These are phyloP conservation scores for Caloenas nicobarica DNA, from an alignment of 2,113 vertebrate genomes.

Conservation along the genomic window DNA sequence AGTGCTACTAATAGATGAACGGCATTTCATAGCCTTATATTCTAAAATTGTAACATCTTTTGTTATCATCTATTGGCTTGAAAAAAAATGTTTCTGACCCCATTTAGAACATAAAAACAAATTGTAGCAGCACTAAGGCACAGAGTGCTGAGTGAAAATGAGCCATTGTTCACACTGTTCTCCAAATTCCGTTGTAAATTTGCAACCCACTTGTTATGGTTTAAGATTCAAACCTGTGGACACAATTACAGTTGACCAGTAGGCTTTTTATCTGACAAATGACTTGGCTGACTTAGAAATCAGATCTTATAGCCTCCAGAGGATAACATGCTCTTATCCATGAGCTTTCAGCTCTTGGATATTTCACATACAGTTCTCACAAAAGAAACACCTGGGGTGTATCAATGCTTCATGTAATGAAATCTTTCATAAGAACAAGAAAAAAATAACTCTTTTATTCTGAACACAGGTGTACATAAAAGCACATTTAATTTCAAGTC, in stretches of 20 bases:
- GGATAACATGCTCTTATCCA: constrained; percentile 21
- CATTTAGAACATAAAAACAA: constrained; percentile 24
- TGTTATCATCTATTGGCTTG: constrained; percentile 8
- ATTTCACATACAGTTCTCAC: constrained; percentile 63
- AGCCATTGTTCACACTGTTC: background rate
- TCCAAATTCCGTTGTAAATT: constrained; percentile 31
- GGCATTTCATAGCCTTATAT: background rate
- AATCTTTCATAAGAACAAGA: constrained; percentile 59
- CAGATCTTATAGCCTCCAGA: constrained; percentile 49
- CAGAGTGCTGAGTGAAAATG: background rate
- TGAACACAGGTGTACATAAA: constrained; percentile 52
- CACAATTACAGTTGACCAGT: constrained; percentile 63
- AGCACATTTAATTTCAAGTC: constrained; percentile 73
- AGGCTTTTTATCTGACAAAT: constrained; percentile 67
- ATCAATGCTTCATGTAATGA: constrained; percentile 58
- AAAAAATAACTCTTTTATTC: constrained; percentile 54
- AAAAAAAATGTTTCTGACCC: background rate
- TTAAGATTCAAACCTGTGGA: constrained; percentile 69
- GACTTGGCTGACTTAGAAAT: constrained; percentile 60
- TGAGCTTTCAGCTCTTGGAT: constrained; percentile 40
- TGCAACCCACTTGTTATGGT: background rate
- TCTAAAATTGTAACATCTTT: constrained; percentile 19
- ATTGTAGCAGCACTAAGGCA: background rate
- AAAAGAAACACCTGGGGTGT: constrained; percentile 68
- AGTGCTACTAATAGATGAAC: background rate